Conservation (phyloP, 2,113 vertebrate species). For the Engraulis encrasicolus region DNA sequence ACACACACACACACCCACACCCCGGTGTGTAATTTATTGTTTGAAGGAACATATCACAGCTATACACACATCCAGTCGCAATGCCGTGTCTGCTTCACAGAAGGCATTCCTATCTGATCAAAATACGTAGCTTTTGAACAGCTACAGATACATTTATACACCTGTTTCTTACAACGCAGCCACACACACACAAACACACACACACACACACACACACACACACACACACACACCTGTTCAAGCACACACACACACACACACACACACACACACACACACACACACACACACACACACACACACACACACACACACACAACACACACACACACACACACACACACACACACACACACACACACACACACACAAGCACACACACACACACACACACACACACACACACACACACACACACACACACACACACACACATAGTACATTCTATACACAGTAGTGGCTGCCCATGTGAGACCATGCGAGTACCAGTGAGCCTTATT, state of each 20-base stretch:
- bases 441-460: neutral
- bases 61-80: too few species aligned
- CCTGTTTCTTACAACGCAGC: too few species aligned
- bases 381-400: neutral
- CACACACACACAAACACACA: too few species aligned
- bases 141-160: too few species aligned
- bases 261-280: neutral
- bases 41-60: too few species aligned
- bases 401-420: neutral
- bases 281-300: neutral
- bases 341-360: neutral
- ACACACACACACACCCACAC: slow-evolving; percentile 7
- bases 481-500: slow-evolving; percentile 64
- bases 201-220: slow-evolving; percentile 2
- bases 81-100: too few species aligned
- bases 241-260: too few species aligned
- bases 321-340: too few species aligned
- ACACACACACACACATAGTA: neutral
- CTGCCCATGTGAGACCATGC: neutral
- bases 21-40: neutral
- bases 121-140: too few species aligned
- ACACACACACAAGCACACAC: too few species aligned
- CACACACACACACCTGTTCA: neutral
- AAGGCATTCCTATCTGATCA: too few species aligned
- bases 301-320: too few species aligned